phyloP scores from a whole-genome alignment of 2,113 vertebrate species.

The Bubo blakistoni region DNA sequence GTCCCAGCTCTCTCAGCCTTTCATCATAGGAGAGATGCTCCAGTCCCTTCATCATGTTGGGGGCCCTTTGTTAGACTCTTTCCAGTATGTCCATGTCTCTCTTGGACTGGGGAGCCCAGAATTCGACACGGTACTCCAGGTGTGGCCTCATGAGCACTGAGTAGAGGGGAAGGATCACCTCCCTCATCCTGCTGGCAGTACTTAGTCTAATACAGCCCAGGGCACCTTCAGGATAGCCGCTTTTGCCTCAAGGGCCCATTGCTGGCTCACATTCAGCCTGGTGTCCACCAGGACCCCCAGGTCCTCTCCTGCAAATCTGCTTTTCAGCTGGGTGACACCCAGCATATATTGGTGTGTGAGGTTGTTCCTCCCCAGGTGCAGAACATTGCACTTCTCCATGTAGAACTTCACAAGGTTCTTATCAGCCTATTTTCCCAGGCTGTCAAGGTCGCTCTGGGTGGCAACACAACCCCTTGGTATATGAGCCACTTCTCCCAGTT shows the following conservation, averaged over 20 bases:
- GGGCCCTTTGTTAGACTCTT: background rate
- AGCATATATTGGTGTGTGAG: background rate
- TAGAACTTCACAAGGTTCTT: background rate
- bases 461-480: background rate
- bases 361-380: background rate
- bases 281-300: background rate
- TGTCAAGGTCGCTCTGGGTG: background rate
- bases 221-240: background rate
- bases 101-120: background rate
- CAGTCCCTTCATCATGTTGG: background rate
- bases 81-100: background rate
- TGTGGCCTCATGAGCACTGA: background rate
- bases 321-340: background rate
- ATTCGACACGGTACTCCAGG: no score
- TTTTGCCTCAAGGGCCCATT: background rate
- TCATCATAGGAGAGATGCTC: background rate
- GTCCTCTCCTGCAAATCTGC: background rate
- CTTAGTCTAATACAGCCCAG: background rate
- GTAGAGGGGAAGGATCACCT: background rate
- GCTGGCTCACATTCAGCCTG: background rate
- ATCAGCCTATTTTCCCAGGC: background rate
- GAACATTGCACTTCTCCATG: background rate
- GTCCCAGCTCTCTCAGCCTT: background rate
- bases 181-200: background rate
- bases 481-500: background rate